Percentiles rank a stretch among this genome's conserved stretches.
Conservation (phyloP, 2,797 vertebrate genomes). For the Xenopus petersii region DNA sequence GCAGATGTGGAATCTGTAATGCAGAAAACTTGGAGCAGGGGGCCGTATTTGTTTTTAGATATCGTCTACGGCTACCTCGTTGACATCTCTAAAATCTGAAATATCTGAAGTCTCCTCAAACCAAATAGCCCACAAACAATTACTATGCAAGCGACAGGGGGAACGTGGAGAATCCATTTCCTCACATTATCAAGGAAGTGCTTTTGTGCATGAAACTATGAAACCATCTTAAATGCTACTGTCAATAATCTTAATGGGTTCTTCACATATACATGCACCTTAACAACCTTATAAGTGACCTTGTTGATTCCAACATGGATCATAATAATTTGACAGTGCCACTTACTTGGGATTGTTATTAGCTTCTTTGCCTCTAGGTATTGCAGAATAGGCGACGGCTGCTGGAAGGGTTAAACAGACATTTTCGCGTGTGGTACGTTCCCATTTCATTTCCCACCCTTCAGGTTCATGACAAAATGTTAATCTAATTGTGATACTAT, state of each 20-base stretch:
- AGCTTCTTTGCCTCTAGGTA: slow-evolving; percentile 53
- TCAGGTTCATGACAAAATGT: slow-evolving; percentile 80
- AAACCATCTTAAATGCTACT: slow-evolving; percentile 48
- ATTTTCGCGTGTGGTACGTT: slow-evolving; percentile 65
- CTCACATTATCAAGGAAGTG: neutral
- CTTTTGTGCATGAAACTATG: slow-evolving; percentile 37
- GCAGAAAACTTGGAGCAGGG: too few relatives aligned
- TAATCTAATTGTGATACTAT: slow-evolving; percentile 87
- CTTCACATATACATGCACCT: slow-evolving; percentile 51
- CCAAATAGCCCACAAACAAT: neutral
- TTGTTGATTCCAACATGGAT: slow-evolving; percentile 52
- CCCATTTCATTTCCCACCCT: slow-evolving; percentile 73
- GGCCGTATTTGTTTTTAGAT: too few relatives aligned
- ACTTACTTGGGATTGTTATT: slow-evolving; percentile 48
- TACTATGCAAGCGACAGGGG: slow-evolving; percentile 15
- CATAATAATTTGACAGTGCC: slow-evolving; percentile 47
- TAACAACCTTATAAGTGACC: slow-evolving; percentile 48
- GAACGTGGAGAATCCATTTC: neutral
- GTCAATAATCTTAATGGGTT: slow-evolving; percentile 49
- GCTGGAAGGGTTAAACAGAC: slow-evolving; percentile 69
- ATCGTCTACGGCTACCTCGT: too few relatives aligned
- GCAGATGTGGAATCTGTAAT: too few relatives aligned
- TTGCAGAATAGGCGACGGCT: slow-evolving; percentile 21
- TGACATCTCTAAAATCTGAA: too few relatives aligned
- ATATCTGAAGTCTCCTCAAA: too few relatives aligned